These are phyloP conservation scores for Probosciger aterrimus DNA, from an alignment of 2,113 vertebrate genomes.

Conservation along the genomic window DNA sequence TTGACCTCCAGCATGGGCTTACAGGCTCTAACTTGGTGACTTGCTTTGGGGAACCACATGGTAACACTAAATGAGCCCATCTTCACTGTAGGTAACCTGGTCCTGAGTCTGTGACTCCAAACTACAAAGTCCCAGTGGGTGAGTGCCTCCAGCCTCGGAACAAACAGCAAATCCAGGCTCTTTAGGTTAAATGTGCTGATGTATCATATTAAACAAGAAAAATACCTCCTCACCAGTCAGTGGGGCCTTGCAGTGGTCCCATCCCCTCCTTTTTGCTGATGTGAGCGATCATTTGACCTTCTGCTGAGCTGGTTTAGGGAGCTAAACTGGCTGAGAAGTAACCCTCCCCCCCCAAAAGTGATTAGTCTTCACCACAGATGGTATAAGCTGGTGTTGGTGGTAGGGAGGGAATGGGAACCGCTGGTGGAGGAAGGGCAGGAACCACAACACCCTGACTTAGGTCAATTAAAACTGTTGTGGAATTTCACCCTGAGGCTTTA, in stretches of 20 bases:
- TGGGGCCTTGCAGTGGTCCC: neutral
- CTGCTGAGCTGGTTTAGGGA: constrained; percentile 15
- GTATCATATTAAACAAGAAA: neutral
- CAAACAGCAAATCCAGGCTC: neutral
- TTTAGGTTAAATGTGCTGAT: neutral
- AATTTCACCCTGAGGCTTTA: constrained; percentile 35
- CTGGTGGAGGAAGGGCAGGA: constrained; percentile 46
- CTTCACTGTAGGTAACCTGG: neutral
- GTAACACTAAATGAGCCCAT: neutral
- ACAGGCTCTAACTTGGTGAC: neutral
- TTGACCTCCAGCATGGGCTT: neutral
- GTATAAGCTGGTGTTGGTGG: neutral
- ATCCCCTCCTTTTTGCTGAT: neutral
- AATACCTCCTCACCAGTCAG: neutral
- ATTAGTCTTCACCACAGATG: neutral
- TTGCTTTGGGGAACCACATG: neutral
- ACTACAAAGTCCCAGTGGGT: neutral
- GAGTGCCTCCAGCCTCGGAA: neutral
- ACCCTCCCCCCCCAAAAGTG: neutral
- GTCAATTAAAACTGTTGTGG: constrained; percentile 38
- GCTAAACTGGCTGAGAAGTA: constrained; percentile 7
- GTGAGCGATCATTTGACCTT: neutral
- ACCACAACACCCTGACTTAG: constrained; percentile 6
- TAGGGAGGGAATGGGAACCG: neutral
- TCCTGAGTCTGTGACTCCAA: neutral